phyloP scores from a whole-genome alignment of 2,888 invertebrate genomes.

The Scaptomyza cyrtandrae region DNA sequence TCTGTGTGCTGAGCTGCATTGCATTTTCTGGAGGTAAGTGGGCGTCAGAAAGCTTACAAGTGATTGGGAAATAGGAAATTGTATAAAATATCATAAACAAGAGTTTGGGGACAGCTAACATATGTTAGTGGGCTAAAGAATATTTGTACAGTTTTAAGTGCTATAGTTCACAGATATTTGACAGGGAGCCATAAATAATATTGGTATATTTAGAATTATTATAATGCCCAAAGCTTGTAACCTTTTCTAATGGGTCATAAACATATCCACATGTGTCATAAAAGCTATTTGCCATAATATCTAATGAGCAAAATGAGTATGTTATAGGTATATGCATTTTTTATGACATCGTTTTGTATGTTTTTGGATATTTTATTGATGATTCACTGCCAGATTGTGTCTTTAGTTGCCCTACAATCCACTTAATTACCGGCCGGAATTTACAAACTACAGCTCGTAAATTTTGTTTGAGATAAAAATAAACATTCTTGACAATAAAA shows the following conservation, averaged over 20 bases:
- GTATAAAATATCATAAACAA: slow-evolving; percentile 2
- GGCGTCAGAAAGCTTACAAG: slow-evolving; percentile 26
- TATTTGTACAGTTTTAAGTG: slow-evolving; percentile 9
- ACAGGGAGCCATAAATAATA: slow-evolving; percentile 22
- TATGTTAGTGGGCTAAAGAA: background rate
- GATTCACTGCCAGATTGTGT: slow-evolving; percentile 51
- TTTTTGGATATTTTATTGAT: slow-evolving; percentile 11
- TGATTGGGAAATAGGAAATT: slow-evolving; percentile 18
- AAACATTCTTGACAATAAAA: slow-evolving; percentile 52
- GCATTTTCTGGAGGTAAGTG: slow-evolving; percentile 66
- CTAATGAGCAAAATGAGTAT: slow-evolving; percentile 34
- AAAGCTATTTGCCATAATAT: slow-evolving; percentile 46
- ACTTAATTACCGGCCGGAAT: slow-evolving; percentile 74
- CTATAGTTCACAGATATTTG: slow-evolving; percentile 1
- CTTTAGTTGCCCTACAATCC: slow-evolving; percentile 30
- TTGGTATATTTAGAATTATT: slow-evolving; percentile 8
- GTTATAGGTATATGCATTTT: slow-evolving; percentile 24
- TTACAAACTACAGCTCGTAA: slow-evolving; percentile 55
- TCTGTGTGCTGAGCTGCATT: slow-evolving; percentile 62
- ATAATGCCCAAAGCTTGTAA: slow-evolving; percentile 15
- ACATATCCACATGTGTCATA: slow-evolving; percentile 37
- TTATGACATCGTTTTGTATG: slow-evolving; percentile 28
- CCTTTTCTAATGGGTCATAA: slow-evolving; percentile 25
- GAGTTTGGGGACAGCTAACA: slow-evolving; percentile 20
- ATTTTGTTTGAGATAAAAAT: slow-evolving; percentile 53